Evolutionary conservation across 2,797 vertebrate species (phyloP).

Genomic region (Phataginus tricuspis): DNA sequence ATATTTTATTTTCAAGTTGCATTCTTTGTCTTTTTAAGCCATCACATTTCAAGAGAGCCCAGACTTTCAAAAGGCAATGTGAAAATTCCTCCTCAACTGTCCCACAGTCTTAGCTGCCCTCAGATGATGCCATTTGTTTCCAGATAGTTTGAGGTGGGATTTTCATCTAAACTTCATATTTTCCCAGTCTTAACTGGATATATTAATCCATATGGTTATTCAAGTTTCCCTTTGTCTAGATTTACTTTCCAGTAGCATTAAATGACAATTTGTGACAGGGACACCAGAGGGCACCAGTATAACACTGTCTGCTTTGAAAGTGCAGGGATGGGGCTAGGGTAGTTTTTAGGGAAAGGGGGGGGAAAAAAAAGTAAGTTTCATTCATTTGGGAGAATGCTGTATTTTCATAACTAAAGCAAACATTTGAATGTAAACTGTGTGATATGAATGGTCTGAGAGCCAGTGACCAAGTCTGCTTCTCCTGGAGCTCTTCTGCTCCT

Average conservation of each 20-base stretch:
- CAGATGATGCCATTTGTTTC: constrained; percentile 19
- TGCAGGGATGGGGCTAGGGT: background rate
- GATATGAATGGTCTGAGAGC: background rate
- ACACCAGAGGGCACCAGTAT: constrained; percentile 74
- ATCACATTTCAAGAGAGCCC: background rate
- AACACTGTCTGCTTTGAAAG: background rate
- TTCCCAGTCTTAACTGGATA: constrained; percentile 9
- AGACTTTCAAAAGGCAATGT: background rate
- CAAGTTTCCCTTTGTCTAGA: background rate
- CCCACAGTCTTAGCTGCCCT: background rate
- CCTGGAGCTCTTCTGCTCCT: background rate
- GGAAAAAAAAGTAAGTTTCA: background rate
- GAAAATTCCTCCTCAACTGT: background rate
- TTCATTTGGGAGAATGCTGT: background rate
- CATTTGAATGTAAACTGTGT: constrained; percentile 12
- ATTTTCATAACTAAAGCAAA: background rate
- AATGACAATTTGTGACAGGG: background rate
- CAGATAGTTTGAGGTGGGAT: background rate
- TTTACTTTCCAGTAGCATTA: constrained; percentile 40
- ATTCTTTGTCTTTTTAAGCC: constrained; percentile 42
- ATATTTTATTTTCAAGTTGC: constrained; percentile 71
- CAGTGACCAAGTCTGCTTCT: background rate
- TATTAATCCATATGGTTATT: constrained; percentile 21
- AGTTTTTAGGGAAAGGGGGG: background rate
- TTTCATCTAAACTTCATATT: background rate